A percentile compares a stretch with the other conserved stretches of the same genome.
These are phyloP conservation scores for Artibeus jamaicensis DNA, from an alignment of 2,797 vertebrate genomes.

Conservation along the genomic window DNA sequence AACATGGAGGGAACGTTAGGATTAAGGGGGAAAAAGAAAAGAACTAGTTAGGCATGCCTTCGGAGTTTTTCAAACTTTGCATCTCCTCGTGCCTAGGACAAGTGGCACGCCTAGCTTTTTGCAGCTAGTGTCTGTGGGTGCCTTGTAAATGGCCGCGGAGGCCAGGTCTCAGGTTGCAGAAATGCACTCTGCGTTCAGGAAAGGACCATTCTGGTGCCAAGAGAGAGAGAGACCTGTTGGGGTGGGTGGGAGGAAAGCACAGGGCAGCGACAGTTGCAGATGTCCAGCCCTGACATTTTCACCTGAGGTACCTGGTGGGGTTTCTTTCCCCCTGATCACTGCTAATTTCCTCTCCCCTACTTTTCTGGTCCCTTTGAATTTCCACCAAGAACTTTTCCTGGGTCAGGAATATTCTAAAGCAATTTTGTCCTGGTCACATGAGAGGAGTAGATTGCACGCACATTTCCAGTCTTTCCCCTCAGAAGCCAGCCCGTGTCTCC, in stretches of 20 bases:
- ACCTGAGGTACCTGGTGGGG: not conserved
- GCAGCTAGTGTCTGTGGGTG: not conserved
- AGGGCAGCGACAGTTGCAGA: not conserved
- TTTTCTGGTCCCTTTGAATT: not conserved
- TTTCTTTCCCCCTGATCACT: too few relatives aligned
- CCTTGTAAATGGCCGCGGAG: not conserved
- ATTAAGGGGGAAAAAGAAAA: not conserved
- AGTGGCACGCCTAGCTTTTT: not conserved
- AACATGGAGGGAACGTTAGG: not conserved
- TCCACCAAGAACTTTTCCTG: not conserved
- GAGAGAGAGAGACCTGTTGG: not conserved
- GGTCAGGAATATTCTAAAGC: not conserved
- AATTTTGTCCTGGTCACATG: not conserved
- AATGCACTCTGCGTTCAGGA: accelerated
- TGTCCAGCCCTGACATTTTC: not conserved
- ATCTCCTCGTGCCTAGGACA: not conserved
- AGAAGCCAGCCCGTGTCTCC: not conserved
- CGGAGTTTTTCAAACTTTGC: not conserved
- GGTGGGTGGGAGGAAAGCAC: accelerated
- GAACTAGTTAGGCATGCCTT: not conserved
- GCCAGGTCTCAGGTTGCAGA: not conserved
- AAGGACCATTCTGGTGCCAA: not conserved
- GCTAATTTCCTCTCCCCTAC: not conserved
- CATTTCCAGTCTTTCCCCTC: not conserved
- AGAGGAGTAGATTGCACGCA: not conserved